Evolutionary conservation across 2,888 invertebrate genomes (phyloP), one percentile per base, ranked within the genome.

Genomic region (Onthophagus sagittarius): DNA sequence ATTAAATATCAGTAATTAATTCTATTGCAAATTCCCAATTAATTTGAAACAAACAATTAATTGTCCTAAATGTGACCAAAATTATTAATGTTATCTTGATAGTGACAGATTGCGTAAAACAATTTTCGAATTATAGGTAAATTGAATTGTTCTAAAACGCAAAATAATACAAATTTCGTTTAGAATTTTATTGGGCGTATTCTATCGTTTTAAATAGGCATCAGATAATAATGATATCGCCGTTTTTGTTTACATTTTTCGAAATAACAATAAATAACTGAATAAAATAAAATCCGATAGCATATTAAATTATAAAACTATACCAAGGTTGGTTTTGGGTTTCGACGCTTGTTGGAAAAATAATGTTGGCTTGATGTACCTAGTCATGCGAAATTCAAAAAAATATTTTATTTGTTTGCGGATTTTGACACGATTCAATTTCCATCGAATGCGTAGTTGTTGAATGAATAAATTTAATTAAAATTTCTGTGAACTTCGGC

Each of bases 341-440:
- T 53, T 7, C 39, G 11, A 9, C 39, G 11, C 39, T 7, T 53
- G 39, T 53, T 53, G 39, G 23, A 3, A 53, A 53, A 53, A 53
- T 11, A 53, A 53, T 9, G 39, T 53, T 53, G 39, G 7, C 11
- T 11, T 9, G 39, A 53, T 53, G 39, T 53, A 23, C 23, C 23
- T 23, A 53, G 39, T 53, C 39, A 23, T n/a, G 31, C 31, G 67
- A 32, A 23, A 67, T 32, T n/a, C 15, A 67, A 23, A 32, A 65
- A 67, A 67, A 67, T n/a, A 67, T n/a, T n/a, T 67, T 67, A 67
- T 67, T 67, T 67, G 67, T 67, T 67, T 32, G 31, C 67, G 32
- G 32, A 67, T 15, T 23, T 67, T 67, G 32, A 67, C 67, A 67
- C n/a, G 67, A 15, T 67, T 67, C 67, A 67, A 67, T 67, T 67